A percentile compares a stretch with the other conserved stretches of the same genome.
Conservation (phyloP, 2,797 vertebrate genomes). For the Picus viridis region DNA sequence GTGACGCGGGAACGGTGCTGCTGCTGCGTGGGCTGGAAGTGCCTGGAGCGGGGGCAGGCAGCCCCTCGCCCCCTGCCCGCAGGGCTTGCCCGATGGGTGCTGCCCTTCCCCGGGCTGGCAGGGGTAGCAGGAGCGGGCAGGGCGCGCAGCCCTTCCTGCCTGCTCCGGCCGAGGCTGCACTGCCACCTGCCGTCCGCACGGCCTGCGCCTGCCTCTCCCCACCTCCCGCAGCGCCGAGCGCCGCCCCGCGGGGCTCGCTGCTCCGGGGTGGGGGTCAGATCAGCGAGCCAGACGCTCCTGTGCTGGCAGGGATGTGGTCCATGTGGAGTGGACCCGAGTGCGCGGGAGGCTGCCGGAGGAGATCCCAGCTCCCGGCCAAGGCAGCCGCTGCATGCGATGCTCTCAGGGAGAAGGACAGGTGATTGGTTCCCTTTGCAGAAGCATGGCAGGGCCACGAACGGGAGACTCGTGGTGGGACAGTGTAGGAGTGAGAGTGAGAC, state of each 20-base stretch:
- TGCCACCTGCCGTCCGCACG: background rate
- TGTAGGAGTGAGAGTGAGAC: background rate
- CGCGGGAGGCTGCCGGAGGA: background rate
- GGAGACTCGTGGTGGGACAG: accelerated
- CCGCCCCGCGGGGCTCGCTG: background rate
- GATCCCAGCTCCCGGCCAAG: background rate
- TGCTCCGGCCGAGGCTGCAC: background rate
- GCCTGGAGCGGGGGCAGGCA: too few species aligned
- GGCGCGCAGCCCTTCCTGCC: background rate
- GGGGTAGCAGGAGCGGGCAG: background rate
- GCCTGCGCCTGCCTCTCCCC: background rate
- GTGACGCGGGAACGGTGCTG: background rate
- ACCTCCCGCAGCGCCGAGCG: background rate
- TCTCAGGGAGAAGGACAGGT: too few species aligned
- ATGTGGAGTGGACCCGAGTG: too few species aligned
- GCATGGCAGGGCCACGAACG: background rate
- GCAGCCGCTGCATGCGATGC: background rate
- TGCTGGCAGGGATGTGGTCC: background rate
- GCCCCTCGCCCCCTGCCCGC: background rate
- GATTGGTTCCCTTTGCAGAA: background rate
- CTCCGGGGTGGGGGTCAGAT: background rate
- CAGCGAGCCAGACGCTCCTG: background rate
- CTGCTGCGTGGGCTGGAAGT: background rate
- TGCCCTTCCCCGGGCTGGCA: background rate
- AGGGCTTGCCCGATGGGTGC: background rate